Evolutionary conservation across 2,888 invertebrate genomes (phyloP).

Genomic region (Ectemnius continuus): DNA sequence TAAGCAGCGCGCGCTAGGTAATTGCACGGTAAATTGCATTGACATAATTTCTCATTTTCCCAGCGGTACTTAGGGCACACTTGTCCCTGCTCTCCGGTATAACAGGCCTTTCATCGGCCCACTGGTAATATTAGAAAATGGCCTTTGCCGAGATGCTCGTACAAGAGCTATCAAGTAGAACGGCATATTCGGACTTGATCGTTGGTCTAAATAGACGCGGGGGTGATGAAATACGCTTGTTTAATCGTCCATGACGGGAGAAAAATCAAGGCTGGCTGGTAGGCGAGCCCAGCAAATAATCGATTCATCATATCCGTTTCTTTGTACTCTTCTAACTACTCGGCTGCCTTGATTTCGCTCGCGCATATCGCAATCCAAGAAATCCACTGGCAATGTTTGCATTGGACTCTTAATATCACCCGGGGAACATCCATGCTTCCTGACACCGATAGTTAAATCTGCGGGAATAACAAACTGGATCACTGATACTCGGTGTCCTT

Average conservation of each 20-base stretch:
- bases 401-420: too few relatives aligned
- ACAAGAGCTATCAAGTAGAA: constrained; percentile 13
- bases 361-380: too few relatives aligned
- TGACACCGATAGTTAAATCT: too few relatives aligned
- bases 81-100: too few relatives aligned
- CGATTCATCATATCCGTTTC: constrained; percentile 42
- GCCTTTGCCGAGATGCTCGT: neutral
- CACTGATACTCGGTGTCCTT: too few relatives aligned
- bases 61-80: too few relatives aligned
- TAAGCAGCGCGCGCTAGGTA: too few relatives aligned
- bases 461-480: too few relatives aligned
- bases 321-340: constrained; percentile 36
- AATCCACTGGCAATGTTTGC: too few relatives aligned
- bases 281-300: constrained; percentile 36
- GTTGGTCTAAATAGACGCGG: neutral
- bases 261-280: constrained; percentile 38
- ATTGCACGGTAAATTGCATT: too few relatives aligned
- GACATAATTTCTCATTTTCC: too few relatives aligned
- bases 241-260: constrained; percentile 47
- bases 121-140: constrained; percentile 13
- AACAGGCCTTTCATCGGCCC: neutral
- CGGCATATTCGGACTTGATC: constrained; percentile 29
- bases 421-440: too few relatives aligned
- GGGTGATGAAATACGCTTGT: constrained; percentile 40
- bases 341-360: constrained; percentile 6